Percentiles rank a stretch among this genome's conserved stretches.
Conservation (phyloP, 2,888 invertebrate species). For the Pogonocherus hispidulus region DNA sequence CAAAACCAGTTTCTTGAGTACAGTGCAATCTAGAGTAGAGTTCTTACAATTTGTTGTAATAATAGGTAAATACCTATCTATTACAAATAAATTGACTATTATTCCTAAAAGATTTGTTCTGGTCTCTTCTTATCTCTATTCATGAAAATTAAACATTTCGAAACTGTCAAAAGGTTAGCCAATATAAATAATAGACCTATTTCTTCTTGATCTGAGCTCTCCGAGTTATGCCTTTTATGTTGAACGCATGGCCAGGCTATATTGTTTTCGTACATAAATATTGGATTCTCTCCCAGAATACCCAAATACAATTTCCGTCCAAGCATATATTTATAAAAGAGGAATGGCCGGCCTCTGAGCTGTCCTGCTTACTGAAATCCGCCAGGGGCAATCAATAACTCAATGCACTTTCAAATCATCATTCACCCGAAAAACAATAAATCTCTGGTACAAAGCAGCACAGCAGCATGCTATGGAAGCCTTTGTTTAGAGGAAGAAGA, state of each 20-base stretch:
- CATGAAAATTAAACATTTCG: no score
- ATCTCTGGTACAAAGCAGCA: slow-evolving; percentile 10
- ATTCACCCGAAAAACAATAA: slow-evolving; percentile 19
- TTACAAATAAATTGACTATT: no score
- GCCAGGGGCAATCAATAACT: slow-evolving; percentile 19
- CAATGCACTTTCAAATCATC: slow-evolving; percentile 11
- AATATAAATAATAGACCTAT: no score
- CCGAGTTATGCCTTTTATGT: background rate
- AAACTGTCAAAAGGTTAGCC: no score
- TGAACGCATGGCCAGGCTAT: background rate
- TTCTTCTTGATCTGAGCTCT: background rate
- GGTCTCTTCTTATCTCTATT: no score
- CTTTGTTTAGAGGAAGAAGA: background rate
- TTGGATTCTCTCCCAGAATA: slow-evolving; percentile 2
- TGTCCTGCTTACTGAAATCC: slow-evolving; percentile 13
- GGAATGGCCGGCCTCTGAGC: background rate
- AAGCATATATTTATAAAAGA: slow-evolving; percentile 6
- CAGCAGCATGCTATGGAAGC: background rate
- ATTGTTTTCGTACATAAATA: slow-evolving; percentile 6
- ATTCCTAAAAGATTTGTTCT: no score
- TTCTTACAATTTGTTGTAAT: no score
- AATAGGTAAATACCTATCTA: no score
- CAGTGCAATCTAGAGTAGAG: no score
- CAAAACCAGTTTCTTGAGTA: no score
- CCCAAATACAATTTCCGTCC: slow-evolving; percentile 2